These are phyloP conservation scores for Apeltes quadracus DNA, from an alignment of 2,113 vertebrate genomes.

Conservation along the genomic window DNA sequence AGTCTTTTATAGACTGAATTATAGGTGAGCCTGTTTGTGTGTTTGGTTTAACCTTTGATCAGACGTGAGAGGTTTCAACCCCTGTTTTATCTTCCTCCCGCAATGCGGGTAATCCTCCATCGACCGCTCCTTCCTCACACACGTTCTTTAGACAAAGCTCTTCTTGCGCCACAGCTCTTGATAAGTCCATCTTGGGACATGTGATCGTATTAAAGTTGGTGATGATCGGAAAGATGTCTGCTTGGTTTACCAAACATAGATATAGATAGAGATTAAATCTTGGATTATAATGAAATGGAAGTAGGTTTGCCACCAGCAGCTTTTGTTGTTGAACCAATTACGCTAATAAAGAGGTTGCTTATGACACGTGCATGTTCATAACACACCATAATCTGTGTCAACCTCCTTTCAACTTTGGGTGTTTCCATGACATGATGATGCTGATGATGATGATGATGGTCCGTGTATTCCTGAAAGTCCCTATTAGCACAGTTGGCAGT, in stretches of 20 bases:
- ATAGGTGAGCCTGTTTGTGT: background rate
- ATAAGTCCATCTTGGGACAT: background rate
- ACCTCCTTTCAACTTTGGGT: background rate
- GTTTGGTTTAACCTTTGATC: background rate
- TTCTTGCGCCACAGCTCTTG: background rate
- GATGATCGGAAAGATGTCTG: background rate
- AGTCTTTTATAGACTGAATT: background rate
- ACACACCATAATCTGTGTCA: background rate
- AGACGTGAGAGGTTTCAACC: background rate
- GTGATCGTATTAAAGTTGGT: background rate
- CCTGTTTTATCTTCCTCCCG: background rate
- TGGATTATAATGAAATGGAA: background rate
- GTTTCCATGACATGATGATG: no score
- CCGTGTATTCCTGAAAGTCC: background rate
- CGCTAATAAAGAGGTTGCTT: background rate
- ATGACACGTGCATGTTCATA: background rate
- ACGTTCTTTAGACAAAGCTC: background rate
- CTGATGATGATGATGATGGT: background rate
- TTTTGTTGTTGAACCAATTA: background rate
- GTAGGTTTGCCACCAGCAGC: background rate
- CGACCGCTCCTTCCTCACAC: background rate
- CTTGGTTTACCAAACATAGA: background rate
- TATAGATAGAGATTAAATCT: background rate
- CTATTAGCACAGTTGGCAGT: background rate
- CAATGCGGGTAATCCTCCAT: conserved; percentile 6